Percentiles rank a stretch among this genome's conserved stretches.
These are phyloP conservation scores for Lepus oiostolus DNA, from an alignment of 2,797 vertebrate genomes.

Conservation along the genomic window DNA sequence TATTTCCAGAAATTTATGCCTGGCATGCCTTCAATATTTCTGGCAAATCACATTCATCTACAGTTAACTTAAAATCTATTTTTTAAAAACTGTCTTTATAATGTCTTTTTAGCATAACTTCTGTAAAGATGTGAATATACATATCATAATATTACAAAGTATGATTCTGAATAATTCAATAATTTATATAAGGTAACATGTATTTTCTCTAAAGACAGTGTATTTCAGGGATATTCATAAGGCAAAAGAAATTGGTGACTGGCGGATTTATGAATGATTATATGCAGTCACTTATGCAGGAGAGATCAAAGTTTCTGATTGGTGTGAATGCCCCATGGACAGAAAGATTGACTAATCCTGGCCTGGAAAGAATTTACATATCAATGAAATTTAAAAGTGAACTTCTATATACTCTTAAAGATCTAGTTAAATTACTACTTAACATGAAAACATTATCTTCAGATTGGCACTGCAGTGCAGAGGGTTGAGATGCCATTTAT, in stretches of 20 bases:
- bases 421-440: neutral
- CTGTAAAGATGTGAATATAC: neutral
- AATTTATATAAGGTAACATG: neutral
- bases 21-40: neutral
- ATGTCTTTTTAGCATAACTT: neutral
- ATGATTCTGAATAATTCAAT: constrained; percentile 26
- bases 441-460: neutral
- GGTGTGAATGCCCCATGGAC: neutral
- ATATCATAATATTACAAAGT: neutral
- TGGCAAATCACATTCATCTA: neutral
- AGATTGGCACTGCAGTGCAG: too few relatives aligned
- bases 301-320: neutral
- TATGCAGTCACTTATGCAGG: neutral
- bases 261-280: neutral
- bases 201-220: neutral
- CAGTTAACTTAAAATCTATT: neutral
- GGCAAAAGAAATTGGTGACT: neutral
- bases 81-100: neutral
- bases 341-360: neutral
- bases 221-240: neutral
- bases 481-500: too few relatives aligned
- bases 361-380: neutral
- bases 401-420: neutral
- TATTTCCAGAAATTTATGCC: neutral
- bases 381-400: neutral